A percentile compares a stretch with the other conserved stretches of the same genome.
Evolutionary conservation across 2,888 invertebrate species (phyloP).

Genomic region (Ochropleura leucogaster): DNA sequence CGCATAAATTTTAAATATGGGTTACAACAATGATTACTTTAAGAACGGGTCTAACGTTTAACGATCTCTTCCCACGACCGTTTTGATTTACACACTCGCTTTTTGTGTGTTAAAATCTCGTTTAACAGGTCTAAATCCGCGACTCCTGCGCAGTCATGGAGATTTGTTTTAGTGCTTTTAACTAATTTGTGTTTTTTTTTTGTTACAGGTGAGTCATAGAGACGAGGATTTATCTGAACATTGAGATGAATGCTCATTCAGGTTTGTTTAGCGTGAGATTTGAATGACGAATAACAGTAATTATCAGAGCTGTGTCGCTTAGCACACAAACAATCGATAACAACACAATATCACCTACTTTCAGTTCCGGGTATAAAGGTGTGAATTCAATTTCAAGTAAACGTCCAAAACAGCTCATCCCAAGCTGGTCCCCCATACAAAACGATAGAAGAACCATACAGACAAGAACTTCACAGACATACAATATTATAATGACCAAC

Average conservation of each 20-base stretch:
- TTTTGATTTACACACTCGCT: constrained; percentile 62
- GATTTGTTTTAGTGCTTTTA: constrained; percentile 43
- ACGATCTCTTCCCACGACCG: constrained; percentile 62
- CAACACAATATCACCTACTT: constrained; percentile 28
- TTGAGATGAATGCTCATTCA: constrained; percentile 11
- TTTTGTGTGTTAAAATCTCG: constrained; percentile 54
- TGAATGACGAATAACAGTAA: neutral
- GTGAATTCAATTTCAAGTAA: constrained; percentile 47
- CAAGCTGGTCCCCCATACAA: neutral
- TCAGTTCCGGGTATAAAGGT: constrained; percentile 53
- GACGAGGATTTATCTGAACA: constrained; percentile 20
- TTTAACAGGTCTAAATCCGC: constrained; percentile 53
- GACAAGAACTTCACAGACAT: constrained; percentile 32
- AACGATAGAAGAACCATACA: constrained; percentile 14
- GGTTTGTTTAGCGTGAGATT: constrained; percentile 28
- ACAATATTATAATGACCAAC: constrained; percentile 50
- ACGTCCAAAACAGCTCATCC: constrained; percentile 53
- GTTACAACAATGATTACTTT: constrained; percentile 49
- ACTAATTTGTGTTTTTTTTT: constrained; percentile 65
- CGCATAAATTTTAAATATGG: constrained; percentile 49
- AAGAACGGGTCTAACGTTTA: constrained; percentile 49
- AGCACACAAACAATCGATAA: constrained; percentile 7
- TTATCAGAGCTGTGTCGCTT: neutral
- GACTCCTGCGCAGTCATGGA: constrained; percentile 40
- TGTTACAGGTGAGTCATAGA: constrained; percentile 75